Percentiles rank a stretch among this genome's conserved stretches.
These are phyloP conservation scores for Molossus molossus DNA, from an alignment of 2,797 vertebrate species.

Conservation along the genomic window DNA sequence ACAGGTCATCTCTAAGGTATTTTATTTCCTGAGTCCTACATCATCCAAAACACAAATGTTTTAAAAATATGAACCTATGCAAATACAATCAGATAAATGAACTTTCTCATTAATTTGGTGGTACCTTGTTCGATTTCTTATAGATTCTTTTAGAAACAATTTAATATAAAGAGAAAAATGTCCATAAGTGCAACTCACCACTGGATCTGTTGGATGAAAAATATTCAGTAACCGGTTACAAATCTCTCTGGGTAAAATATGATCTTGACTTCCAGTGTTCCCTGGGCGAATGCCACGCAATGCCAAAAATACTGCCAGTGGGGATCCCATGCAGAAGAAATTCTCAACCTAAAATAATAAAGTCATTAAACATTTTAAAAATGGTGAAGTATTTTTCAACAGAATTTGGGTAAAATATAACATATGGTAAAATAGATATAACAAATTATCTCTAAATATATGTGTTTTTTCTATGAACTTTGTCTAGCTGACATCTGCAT, in stretches of 20 bases:
- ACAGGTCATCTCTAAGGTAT: background rate
- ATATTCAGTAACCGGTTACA: constrained; percentile 97
- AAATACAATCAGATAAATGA: constrained; percentile 21
- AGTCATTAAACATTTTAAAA: constrained; percentile 59
- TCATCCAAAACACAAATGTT: constrained; percentile 60
- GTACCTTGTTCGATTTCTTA: background rate
- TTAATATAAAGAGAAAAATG: constrained; percentile 40
- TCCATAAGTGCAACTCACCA: constrained; percentile 93
- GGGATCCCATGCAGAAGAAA: constrained; percentile 99
- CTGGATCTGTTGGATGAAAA: constrained; percentile 99
- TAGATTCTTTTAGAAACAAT: constrained; percentile 39
- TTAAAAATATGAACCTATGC: constrained; percentile 40
- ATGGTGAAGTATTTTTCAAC: background rate
- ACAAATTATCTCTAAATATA: constrained; percentile 42
- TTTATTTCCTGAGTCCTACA: constrained; percentile 25
- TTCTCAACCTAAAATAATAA: constrained; percentile 95
- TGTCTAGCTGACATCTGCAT: constrained; percentile 18
- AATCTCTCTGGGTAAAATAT: constrained; percentile 96
- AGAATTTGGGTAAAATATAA: constrained; percentile 4
- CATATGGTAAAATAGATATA: constrained; percentile 53
- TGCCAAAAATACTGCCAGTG: constrained; percentile 97
- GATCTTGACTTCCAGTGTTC: constrained; percentile 95
- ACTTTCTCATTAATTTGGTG: constrained; percentile 57
- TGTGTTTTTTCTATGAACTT: constrained; percentile 38
- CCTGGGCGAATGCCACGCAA: constrained; percentile 97